Percentiles rank a stretch among this genome's conserved stretches.
Conservation (phyloP, 1,140 invertebrate genomes). For the Colletes gigas region DNA sequence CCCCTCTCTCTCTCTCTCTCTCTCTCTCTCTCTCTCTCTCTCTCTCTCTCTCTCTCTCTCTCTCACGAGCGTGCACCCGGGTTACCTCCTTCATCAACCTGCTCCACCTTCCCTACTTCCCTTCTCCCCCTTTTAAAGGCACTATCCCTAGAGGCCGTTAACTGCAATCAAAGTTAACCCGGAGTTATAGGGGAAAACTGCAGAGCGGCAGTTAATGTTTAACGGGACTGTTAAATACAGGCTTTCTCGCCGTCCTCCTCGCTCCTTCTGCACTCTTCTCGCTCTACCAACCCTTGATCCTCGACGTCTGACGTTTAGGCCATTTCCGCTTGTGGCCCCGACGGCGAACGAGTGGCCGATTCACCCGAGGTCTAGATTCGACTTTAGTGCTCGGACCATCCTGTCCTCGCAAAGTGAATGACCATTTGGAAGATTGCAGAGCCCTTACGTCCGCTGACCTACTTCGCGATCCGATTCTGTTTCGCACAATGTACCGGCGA, state of each 20-base stretch:
- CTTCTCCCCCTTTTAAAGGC: constrained; percentile 71
- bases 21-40: constrained; percentile 19
- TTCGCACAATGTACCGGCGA: constrained; percentile 41
- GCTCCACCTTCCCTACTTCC: constrained; percentile 45
- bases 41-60: constrained; percentile 23
- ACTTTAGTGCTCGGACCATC: constrained; percentile 31
- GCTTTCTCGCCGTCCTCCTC: constrained; percentile 50
- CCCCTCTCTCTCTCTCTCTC: constrained; percentile 23
- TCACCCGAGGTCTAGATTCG: constrained; percentile 44
- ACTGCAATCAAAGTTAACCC: constrained; percentile 80
- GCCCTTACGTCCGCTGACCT: constrained; percentile 29
- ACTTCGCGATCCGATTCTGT: constrained; percentile 43
- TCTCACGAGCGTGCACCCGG: constrained; percentile 1
- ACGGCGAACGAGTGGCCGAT: constrained; percentile 55
- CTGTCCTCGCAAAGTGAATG: constrained; percentile 28
- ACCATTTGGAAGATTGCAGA: constrained; percentile 39
- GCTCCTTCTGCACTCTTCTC: constrained; percentile 17
- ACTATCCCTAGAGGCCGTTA: constrained; percentile 77
- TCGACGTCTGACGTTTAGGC: constrained; percentile 24
- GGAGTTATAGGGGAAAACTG: constrained; percentile 78
- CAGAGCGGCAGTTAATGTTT: constrained; percentile 79
- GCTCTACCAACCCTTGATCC: neutral
- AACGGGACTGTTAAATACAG: constrained; percentile 79
- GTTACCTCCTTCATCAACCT: constrained; percentile 66
- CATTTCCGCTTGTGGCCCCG: constrained; percentile 51